Conservation (phyloP, 2,888 invertebrate species). For the Podabrus alpinus region DNA sequence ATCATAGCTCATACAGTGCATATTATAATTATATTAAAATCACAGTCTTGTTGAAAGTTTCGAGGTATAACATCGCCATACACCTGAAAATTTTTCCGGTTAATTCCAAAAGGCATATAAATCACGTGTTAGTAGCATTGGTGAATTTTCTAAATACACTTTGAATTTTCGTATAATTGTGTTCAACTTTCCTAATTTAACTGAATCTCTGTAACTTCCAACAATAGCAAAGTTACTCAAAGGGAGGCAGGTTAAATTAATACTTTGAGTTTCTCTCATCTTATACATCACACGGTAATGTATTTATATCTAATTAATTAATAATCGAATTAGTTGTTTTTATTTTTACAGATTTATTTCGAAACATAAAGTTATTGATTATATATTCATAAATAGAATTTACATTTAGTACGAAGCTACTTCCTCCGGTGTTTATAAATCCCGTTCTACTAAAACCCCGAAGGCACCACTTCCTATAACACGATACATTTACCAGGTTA, state of each 20-base stretch:
- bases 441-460: slow-evolving; percentile 3
- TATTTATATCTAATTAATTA: neutral
- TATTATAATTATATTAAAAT: too few relatives aligned
- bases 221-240: neutral
- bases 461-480: neutral
- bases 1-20: neutral
- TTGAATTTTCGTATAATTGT: neutral
- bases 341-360: neutral
- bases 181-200: neutral
- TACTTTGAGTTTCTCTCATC: neutral
- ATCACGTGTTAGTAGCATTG: neutral
- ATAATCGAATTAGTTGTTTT: neutral
- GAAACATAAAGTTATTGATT: neutral
- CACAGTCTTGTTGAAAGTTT: too few relatives aligned
- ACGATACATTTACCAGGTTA: slow-evolving; percentile 15
- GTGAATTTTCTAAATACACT: neutral
- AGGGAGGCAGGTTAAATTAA: neutral
- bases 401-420: neutral
- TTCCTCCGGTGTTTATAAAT: slow-evolving; percentile 13
- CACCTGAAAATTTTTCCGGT: neutral
- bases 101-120: neutral
- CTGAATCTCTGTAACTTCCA: neutral
- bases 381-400: neutral
- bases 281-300: neutral
- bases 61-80: too few relatives aligned